Evolutionary conservation across 2,888 invertebrate genomes (phyloP).

Genomic region (Conus canariensis): DNA sequence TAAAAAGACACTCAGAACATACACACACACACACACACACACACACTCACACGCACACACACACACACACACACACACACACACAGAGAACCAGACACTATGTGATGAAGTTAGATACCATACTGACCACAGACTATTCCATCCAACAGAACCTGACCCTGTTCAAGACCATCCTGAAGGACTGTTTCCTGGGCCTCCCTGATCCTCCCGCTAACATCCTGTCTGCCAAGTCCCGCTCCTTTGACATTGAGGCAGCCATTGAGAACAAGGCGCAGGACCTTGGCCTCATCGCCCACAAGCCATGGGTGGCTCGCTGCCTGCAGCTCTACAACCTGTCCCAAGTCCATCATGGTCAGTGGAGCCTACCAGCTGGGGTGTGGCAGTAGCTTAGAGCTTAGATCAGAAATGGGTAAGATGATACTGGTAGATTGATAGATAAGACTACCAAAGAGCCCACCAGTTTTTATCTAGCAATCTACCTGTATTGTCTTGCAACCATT

Average conservation of each 20-base stretch:
- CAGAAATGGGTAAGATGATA: background rate
- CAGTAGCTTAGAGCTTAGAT: no score
- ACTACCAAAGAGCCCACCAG: no score
- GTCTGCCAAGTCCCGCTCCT: conserved; percentile 62
- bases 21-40: no score
- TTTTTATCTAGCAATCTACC: no score
- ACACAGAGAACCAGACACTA: no score
- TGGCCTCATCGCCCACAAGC: conserved; percentile 74
- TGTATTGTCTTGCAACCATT: no score
- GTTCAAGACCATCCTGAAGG: conserved; percentile 73
- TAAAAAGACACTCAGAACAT: background rate
- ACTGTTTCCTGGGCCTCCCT: conserved; percentile 75
- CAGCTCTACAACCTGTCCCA: conserved; percentile 76
- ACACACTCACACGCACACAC: no score
- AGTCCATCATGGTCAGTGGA: conserved; percentile 73
- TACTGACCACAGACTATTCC: background rate
- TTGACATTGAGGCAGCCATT: conserved; percentile 69
- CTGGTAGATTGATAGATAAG: no score
- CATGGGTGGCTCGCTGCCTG: conserved; percentile 76
- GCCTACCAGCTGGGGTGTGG: no score
- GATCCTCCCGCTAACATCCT: conserved; percentile 61
- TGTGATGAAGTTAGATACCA: no score
- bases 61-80: no score
- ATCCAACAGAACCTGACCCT: conserved; percentile 66
- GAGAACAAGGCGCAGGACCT: conserved; percentile 70